These are phyloP conservation scores for Chlamydotis undulata DNA, from an alignment of 2,113 vertebrate species.

Conservation along the genomic window DNA sequence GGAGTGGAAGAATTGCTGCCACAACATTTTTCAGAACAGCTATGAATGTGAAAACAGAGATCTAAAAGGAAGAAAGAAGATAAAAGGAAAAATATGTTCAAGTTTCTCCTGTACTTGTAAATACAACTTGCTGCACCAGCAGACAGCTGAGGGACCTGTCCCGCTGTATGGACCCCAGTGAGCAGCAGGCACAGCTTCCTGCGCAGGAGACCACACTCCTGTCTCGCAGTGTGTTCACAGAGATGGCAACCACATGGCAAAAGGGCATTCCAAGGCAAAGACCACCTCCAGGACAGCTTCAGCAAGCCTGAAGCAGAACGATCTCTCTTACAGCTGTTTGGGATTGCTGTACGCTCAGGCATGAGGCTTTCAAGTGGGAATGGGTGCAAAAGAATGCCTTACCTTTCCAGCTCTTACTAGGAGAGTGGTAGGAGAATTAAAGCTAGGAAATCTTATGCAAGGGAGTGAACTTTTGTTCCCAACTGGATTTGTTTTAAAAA, in stretches of 20 bases:
- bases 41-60: neutral
- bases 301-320: neutral
- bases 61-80: neutral
- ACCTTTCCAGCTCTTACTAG: neutral
- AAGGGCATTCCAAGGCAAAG: neutral
- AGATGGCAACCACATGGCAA: neutral
- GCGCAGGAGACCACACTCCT: neutral
- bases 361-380: neutral
- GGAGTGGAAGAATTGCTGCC: neutral
- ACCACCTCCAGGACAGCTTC: neutral
- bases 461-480: neutral
- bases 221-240: neutral
- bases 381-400: neutral
- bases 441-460: neutral
- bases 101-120: neutral
- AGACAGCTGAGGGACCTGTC: neutral
- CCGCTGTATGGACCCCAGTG: neutral
- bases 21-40: neutral
- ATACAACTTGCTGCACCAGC: neutral
- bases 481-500: neutral
- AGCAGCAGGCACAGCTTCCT: neutral
- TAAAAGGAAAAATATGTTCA: neutral
- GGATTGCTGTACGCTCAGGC: rapidly evolving
- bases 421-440: neutral
- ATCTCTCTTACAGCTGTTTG: neutral